These are phyloP conservation scores for Kobus ellipsiprymnus DNA, from an alignment of 2,113 vertebrate species.

Conservation along the genomic window DNA sequence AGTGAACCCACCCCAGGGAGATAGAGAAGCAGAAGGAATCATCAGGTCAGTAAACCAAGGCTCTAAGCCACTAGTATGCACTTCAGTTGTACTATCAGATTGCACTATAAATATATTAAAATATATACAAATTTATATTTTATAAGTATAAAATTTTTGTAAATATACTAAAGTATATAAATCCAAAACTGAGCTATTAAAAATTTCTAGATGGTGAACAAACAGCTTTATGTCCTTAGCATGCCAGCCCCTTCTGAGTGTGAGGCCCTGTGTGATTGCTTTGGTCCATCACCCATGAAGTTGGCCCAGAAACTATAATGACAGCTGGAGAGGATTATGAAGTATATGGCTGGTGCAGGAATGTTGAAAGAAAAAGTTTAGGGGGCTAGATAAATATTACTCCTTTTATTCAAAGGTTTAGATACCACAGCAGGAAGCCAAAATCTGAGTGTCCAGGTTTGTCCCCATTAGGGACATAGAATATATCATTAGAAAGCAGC, in stretches of 20 bases:
- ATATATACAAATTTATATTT: neutral
- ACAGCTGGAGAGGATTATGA: neutral
- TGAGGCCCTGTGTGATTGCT: neutral
- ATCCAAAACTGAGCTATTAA: neutral
- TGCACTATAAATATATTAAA: neutral
- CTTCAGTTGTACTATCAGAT: neutral
- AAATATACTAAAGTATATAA: neutral
- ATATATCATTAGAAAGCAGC: neutral
- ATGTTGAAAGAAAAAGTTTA: neutral
- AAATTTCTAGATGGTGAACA: neutral
- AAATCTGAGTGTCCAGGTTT: neutral
- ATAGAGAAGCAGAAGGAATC: neutral
- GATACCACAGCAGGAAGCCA: neutral
- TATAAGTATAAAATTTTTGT: neutral
- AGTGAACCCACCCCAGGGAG: neutral
- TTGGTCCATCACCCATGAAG: neutral
- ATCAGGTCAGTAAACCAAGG: neutral
- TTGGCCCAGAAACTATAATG: neutral
- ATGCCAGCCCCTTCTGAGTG: neutral
- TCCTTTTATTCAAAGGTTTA: neutral
- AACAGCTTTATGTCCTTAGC: neutral
- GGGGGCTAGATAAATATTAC: neutral
- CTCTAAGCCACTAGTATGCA: accelerated
- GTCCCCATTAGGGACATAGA: neutral
- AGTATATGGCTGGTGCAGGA: neutral